A percentile compares a stretch with the other conserved stretches of the same genome.
phyloP scores from a whole-genome alignment of 1,140 invertebrate species.

The Apocrypta bakeri region DNA sequence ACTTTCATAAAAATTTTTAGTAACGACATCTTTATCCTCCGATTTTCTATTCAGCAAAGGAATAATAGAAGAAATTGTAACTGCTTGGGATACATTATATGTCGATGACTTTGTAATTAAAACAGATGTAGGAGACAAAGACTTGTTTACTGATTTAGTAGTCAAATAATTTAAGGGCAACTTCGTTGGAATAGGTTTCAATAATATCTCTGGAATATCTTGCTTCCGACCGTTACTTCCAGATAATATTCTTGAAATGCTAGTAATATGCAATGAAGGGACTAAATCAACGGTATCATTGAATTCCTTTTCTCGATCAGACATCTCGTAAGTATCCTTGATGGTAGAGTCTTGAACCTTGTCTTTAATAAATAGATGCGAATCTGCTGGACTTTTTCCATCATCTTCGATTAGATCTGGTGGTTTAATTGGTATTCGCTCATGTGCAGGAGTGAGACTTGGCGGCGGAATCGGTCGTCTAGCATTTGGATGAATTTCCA shows the following conservation, averaged over 20 bases:
- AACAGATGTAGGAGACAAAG: slow-evolving; percentile 52
- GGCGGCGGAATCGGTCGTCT: slow-evolving; percentile 84
- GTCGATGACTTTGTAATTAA: slow-evolving; percentile 8
- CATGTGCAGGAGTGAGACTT: slow-evolving; percentile 83
- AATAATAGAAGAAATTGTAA: slow-evolving; percentile 41
- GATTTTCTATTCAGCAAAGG: slow-evolving; percentile 55
- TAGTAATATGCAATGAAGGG: slow-evolving; percentile 79
- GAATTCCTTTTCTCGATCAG: slow-evolving; percentile 27
- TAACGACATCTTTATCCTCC: slow-evolving; percentile 58
- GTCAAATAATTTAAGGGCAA: slow-evolving; percentile 64
- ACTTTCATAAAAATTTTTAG: slow-evolving; percentile 55
- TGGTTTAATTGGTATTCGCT: slow-evolving; percentile 86
- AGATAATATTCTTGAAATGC: slow-evolving; percentile 86
- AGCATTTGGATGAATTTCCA: slow-evolving; percentile 78
- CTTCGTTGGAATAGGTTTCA: slow-evolving; percentile 81
- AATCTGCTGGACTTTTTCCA: slow-evolving; percentile 71
- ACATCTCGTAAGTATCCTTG: slow-evolving; percentile 56
- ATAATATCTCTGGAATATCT: slow-evolving; percentile 83
- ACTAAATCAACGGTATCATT: slow-evolving; percentile 76
- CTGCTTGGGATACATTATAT: slow-evolving; percentile 27
- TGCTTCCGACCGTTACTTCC: slow-evolving; percentile 87
- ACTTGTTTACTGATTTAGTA: slow-evolving; percentile 59
- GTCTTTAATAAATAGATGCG: slow-evolving; percentile 73
- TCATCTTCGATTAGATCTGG: slow-evolving; percentile 75
- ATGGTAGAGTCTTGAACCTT: slow-evolving; percentile 79